Conservation (phyloP, 23 tunicate species). For the Diplosoma virens region DNA sequence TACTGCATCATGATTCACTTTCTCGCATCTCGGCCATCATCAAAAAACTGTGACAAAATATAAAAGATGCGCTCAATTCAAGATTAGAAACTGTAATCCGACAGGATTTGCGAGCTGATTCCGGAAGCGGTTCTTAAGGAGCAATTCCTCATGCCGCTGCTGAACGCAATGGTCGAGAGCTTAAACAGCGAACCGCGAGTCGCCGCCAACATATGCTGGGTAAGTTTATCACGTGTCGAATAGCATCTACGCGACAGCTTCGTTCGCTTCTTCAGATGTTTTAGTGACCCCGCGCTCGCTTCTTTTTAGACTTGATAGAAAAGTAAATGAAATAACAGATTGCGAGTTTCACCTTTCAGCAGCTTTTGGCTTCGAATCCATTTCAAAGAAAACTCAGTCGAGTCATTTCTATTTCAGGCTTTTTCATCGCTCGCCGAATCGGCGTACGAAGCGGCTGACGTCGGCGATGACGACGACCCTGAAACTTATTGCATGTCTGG, state of each 20-base stretch:
- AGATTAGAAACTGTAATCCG: neutral
- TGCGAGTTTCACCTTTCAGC: no score
- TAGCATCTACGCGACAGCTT: no score
- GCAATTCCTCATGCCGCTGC: constrained; percentile 46
- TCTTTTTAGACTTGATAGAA: no score
- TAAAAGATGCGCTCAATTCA: no score
- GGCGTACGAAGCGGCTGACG: constrained; percentile 72
- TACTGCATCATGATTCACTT: no score
- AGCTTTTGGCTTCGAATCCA: no score
- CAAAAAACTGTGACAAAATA: no score
- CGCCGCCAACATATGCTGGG: constrained; percentile 96
- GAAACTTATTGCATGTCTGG: constrained; percentile 79
- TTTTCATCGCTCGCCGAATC: constrained; percentile 93
- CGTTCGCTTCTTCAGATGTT: no score
- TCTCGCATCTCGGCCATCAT: no score
- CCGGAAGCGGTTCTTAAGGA: constrained; percentile 76
- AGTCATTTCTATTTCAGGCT: constrained; percentile 39
- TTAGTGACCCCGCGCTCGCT: no score
- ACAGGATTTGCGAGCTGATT: constrained; percentile 79
- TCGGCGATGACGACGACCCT: constrained; percentile 36
- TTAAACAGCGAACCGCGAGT: constrained; percentile 80
- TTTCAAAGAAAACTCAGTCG: neutral
- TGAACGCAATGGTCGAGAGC: constrained; percentile 73
- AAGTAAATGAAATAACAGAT: no score
- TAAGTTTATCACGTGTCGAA: no score